A percentile compares a stretch with the other conserved stretches of the same genome.
Evolutionary conservation across 2,888 invertebrate genomes (phyloP).

Genomic region (Leptopilina drosophilae): DNA sequence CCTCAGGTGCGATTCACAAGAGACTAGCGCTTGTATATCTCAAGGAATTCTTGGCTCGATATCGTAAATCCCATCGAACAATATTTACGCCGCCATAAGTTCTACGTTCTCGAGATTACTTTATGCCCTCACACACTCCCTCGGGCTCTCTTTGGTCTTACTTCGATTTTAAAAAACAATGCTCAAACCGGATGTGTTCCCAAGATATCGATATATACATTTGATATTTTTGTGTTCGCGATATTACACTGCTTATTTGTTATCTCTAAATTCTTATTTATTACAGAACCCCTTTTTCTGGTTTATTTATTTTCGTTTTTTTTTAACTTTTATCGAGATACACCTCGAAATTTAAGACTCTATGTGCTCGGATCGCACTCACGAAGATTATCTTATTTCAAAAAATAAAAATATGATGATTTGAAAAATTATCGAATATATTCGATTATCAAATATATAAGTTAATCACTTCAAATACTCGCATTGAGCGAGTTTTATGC

Average conservation of each 20-base stretch:
- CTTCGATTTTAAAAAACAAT: slow-evolving; percentile 23
- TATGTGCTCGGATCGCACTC: neutral
- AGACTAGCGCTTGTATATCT: slow-evolving; percentile 21
- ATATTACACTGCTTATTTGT: slow-evolving; percentile 7
- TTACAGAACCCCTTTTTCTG: neutral
- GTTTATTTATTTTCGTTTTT: neutral
- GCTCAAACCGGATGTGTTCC: slow-evolving; percentile 22
- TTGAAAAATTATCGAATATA: neutral
- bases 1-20: slow-evolving; percentile 36
- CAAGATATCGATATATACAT: slow-evolving; percentile 17
- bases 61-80: slow-evolving; percentile 39
- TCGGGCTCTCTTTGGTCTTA: slow-evolving; percentile 30
- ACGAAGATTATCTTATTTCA: neutral
- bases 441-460: no score
- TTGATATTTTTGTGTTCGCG: neutral
- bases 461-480: no score
- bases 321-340: neutral
- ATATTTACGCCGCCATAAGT: slow-evolving; percentile 38
- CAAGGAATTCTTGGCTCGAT: slow-evolving; percentile 31
- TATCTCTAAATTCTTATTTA: neutral
- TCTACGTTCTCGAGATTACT: slow-evolving; percentile 36
- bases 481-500: no score
- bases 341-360: no score
- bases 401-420: neutral
- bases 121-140: slow-evolving; percentile 30